phyloP scores from a whole-genome alignment of 2,113 vertebrate species.

The Epinephelus moara region DNA sequence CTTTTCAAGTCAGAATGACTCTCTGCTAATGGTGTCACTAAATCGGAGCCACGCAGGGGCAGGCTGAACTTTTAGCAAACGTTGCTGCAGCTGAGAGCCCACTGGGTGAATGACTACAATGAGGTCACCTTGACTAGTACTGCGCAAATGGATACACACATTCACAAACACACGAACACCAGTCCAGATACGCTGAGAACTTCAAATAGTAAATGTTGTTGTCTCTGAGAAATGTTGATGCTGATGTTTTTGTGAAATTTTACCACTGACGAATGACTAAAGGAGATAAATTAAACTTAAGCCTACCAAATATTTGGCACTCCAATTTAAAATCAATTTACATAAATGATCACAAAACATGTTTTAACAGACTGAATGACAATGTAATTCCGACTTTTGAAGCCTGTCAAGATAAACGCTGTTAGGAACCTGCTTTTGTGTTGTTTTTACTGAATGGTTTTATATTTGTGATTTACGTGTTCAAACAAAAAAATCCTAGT shows the following conservation, averaged over 20 bases:
- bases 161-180: background rate
- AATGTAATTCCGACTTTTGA: background rate
- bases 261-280: background rate
- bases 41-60: background rate
- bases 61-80: constrained; percentile 36
- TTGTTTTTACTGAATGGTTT: no score
- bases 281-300: background rate
- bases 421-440: no score
- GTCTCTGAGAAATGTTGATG: background rate
- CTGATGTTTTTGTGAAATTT: background rate
- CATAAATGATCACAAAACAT: background rate
- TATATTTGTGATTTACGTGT: no score
- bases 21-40: constrained; percentile 36
- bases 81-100: background rate
- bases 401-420: no score
- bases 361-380: background rate
- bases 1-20: constrained; percentile 43
- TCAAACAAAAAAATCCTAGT: no score
- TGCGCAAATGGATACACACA: background rate
- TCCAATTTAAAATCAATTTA: background rate
- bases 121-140: constrained; percentile 32
- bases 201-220: background rate
- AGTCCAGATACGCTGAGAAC: background rate
- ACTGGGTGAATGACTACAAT: background rate
- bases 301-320: background rate